Evolutionary conservation across 2,113 vertebrate genomes (phyloP).

Genomic region (Daphoenositta chrysoptera): DNA sequence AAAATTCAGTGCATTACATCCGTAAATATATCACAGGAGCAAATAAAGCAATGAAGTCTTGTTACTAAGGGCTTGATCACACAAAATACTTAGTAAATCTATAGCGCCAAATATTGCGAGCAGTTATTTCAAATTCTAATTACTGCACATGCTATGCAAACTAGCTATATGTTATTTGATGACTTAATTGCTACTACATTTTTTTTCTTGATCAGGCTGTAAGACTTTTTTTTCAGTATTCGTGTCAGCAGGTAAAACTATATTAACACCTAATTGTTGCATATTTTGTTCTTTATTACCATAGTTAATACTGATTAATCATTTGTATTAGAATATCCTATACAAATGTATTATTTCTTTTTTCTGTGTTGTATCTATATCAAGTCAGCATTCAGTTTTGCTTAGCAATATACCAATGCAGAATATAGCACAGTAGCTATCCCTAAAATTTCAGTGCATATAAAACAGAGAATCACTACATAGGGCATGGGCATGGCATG

Average conservation of each 20-base stretch:
- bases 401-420: neutral
- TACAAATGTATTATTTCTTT: neutral
- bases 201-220: neutral
- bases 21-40: neutral
- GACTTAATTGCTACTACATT: neutral
- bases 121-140: neutral
- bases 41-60: neutral
- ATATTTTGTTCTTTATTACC: neutral
- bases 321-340: neutral
- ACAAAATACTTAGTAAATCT: neutral
- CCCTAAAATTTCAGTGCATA: neutral
- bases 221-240: neutral
- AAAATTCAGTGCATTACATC: neutral
- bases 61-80: neutral
- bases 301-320: neutral
- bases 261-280: neutral
- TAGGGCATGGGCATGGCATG: rapidly evolving
- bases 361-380: neutral
- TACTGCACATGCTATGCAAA: neutral
- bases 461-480: neutral
- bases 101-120: neutral
- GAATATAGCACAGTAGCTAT: neutral
- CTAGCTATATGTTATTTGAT: neutral
- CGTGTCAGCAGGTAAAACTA: neutral
- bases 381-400: neutral